These are phyloP conservation scores for Rhagium mordax DNA, from an alignment of 2,888 invertebrate species.

Conservation along the genomic window DNA sequence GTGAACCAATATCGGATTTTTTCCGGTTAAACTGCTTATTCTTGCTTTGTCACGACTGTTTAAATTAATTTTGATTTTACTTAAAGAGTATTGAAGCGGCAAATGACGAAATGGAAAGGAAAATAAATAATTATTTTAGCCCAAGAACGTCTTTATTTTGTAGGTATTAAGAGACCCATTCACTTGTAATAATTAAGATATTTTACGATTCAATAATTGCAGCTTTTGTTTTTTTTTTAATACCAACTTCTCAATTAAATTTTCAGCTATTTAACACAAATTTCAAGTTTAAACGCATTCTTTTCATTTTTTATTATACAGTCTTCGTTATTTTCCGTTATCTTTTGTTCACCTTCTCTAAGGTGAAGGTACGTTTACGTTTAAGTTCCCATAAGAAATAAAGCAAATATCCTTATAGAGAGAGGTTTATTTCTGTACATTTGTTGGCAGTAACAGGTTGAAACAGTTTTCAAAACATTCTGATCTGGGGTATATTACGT, in stretches of 20 bases:
- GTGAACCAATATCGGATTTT: conserved; percentile 26
- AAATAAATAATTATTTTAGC: conserved; percentile 39
- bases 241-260: neutral
- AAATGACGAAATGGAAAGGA: conserved; percentile 42
- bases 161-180: neutral
- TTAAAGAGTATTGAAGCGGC: conserved; percentile 42
- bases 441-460: neutral
- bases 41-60: conserved; percentile 47
- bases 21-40: conserved; percentile 40
- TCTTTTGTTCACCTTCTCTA: neutral
- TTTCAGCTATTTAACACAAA: neutral
- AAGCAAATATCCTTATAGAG: neutral
- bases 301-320: neutral
- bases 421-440: neutral
- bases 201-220: conserved; percentile 33
- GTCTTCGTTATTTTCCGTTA: neutral
- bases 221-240: neutral
- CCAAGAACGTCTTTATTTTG: conserved; percentile 18
- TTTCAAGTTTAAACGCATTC: neutral
- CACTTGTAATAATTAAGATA: conserved; percentile 23
- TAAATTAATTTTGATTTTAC: conserved; percentile 47
- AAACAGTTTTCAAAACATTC: neutral
- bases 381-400: neutral
- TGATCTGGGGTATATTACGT: no score
- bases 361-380: neutral